Base-by-base conservation (phyloP, 2,888 invertebrate genomes). In the Galeopsomyia nigrocyanea region DNA sequence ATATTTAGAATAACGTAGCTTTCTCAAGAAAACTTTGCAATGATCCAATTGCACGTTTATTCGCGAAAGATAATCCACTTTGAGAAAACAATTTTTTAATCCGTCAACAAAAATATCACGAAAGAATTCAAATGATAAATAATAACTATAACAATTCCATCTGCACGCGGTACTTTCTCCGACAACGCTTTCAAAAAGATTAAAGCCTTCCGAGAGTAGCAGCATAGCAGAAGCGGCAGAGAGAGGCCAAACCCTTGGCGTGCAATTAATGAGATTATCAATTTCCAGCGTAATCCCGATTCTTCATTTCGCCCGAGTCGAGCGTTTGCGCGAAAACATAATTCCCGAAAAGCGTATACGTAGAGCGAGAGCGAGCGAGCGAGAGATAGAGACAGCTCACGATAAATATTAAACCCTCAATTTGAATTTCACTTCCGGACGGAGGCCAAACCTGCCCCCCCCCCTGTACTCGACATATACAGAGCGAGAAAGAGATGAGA, bases 371-470 rank as follows among this genome's bases (percentile, higher is more conserved):
- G 31, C 53, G 66, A 22, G 31, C 9, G 60, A 68, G 51, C 60
- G 47, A 68, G 57, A 22, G 26, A 56, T 13, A 19, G 57, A 76
- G 77, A 21, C 63, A 49, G 17, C 58, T 53, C 66, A 31, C 77
- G 80, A 82, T 82, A 82, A 82, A 82, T 82, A 82, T 82, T 82
- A 80, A 80, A 82, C 78, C 78, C 80, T 80, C 81, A 81, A 82
- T 80, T 82, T 82, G 80, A 82, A 81, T 82, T 81, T 80, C 78
- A 77, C 78, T 79, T 80, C 78, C 76, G 79, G 10, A 10, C 39
- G 39, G 39, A 39, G 1, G 39, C 39, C 39, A 13, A 39, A 13
- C 78, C 6, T 55, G n/a, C 31, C 63, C n/a, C 6, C 61, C 21
- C 31, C 63, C n/a, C 53, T 10, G 22, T 21, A 7, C 39, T 10